phyloP scores from a whole-genome alignment of 2,113 vertebrate genomes.

The Cnemophilus loriae region DNA sequence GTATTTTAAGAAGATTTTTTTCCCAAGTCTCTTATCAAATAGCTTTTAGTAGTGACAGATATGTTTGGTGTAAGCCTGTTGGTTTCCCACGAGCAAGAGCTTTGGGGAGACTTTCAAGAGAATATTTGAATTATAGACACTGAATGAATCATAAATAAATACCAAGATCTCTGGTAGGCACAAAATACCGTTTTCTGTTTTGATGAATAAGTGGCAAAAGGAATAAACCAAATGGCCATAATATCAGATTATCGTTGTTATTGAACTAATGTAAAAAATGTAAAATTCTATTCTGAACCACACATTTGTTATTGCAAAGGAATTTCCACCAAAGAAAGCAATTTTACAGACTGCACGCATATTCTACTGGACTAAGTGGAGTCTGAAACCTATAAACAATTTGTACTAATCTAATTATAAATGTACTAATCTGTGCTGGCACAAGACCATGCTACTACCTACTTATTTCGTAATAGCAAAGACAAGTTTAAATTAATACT shows the following conservation, averaged over 20 bases:
- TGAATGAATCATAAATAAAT: not conserved
- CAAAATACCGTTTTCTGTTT: not conserved
- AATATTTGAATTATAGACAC: not conserved
- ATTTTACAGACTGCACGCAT: not conserved
- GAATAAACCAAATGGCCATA: not conserved
- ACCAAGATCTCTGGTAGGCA: not conserved
- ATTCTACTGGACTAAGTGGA: not conserved
- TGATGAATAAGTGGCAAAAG: not conserved
- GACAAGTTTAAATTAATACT: not conserved
- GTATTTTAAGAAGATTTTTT: not conserved
- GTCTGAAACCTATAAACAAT: not conserved
- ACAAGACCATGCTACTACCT: not conserved
- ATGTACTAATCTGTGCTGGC: not conserved
- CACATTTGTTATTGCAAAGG: not conserved
- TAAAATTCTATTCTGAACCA: not conserved
- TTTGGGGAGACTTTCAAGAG: not conserved
- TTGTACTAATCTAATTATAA: not conserved
- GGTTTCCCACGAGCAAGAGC: not conserved
- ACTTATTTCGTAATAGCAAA: not conserved
- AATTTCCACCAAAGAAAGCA: not conserved
- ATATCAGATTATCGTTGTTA: not conserved
- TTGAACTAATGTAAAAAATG: not conserved
- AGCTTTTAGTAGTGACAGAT: not conserved
- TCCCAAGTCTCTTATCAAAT: not conserved
- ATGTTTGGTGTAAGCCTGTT: not conserved